Evolutionary conservation across 1,140 invertebrate species (phyloP).

Genomic region (Saccostrea cuccullata): DNA sequence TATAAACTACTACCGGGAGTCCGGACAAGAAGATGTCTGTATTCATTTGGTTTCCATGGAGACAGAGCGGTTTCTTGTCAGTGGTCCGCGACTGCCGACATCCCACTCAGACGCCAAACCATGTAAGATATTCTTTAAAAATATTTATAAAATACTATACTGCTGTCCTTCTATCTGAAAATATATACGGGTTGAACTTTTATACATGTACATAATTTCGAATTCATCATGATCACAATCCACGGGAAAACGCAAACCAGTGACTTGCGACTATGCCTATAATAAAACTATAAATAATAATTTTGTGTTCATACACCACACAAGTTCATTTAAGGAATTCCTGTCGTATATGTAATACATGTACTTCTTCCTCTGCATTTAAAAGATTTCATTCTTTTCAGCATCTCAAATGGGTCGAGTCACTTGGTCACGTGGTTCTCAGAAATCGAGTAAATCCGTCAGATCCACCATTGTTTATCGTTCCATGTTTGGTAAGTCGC

Average conservation of each 20-base stretch:
- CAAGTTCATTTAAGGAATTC: not conserved
- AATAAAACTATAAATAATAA: too few relatives aligned
- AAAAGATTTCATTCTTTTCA: not conserved
- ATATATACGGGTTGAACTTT: not conserved
- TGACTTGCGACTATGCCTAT: too few relatives aligned
- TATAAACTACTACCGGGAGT: conserved; percentile 44
- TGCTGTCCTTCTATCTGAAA: too few relatives aligned
- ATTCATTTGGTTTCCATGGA: conserved; percentile 61
- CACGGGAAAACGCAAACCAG: too few relatives aligned
- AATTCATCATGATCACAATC: too few relatives aligned
- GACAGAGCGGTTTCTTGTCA: conserved; percentile 57
- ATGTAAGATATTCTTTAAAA: not conserved
- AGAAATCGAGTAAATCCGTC: conserved; percentile 56
- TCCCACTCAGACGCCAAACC: conserved; percentile 46
- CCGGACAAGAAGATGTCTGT: conserved; percentile 36
- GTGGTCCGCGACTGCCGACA: conserved; percentile 49
- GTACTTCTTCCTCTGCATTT: too few relatives aligned
- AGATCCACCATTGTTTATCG: conserved; percentile 57
- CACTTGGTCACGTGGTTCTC: conserved; percentile 51
- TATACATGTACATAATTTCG: not conserved
- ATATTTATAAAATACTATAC: not conserved
- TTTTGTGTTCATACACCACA: not conserved
- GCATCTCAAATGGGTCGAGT: conserved; percentile 36
- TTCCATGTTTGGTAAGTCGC: conserved; percentile 59
- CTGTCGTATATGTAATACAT: not conserved